Evolutionary conservation across 1,140 invertebrate species (phyloP).

Genomic region (Cotesia chilonis): DNA sequence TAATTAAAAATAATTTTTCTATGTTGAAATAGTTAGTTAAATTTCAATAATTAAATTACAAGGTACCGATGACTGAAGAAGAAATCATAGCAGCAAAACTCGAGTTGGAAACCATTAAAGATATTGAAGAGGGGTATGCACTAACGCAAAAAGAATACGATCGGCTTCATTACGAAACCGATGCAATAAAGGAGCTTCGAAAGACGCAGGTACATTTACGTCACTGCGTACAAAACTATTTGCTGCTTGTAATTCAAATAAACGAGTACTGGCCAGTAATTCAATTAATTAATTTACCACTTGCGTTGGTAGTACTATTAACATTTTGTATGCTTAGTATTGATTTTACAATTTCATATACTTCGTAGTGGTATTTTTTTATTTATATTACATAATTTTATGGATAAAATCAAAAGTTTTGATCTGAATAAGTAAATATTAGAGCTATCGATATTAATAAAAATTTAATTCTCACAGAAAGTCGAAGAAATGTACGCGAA

Average conservation of each 20-base stretch:
- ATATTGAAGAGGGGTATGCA: slow-evolving; percentile 65
- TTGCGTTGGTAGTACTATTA: too few relatives aligned
- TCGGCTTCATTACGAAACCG: slow-evolving; percentile 70
- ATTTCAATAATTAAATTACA: too few relatives aligned
- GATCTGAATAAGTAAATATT: too few relatives aligned
- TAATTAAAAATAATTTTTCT: too few relatives aligned
- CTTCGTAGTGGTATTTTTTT: too few relatives aligned
- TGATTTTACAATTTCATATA: too few relatives aligned
- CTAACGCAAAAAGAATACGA: slow-evolving; percentile 68
- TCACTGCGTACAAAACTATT: background rate
- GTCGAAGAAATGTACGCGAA: slow-evolving; percentile 73
- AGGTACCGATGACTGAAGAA: slow-evolving; percentile 46
- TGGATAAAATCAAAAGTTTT: too few relatives aligned
- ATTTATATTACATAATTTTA: too few relatives aligned
- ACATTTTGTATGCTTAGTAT: too few relatives aligned
- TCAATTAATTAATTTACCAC: background rate
- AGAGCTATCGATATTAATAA: background rate
- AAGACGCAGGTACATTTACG: slow-evolving; percentile 63
- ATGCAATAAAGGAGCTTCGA: slow-evolving; percentile 70
- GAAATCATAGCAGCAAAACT: slow-evolving; percentile 41
- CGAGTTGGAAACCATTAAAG: slow-evolving; percentile 59
- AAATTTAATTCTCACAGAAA: slow-evolving; percentile 63
- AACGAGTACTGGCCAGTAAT: background rate
- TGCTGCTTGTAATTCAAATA: background rate
- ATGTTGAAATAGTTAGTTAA: too few relatives aligned